phyloP scores from a whole-genome alignment of 2,888 invertebrate genomes.

The Timema podura region DNA sequence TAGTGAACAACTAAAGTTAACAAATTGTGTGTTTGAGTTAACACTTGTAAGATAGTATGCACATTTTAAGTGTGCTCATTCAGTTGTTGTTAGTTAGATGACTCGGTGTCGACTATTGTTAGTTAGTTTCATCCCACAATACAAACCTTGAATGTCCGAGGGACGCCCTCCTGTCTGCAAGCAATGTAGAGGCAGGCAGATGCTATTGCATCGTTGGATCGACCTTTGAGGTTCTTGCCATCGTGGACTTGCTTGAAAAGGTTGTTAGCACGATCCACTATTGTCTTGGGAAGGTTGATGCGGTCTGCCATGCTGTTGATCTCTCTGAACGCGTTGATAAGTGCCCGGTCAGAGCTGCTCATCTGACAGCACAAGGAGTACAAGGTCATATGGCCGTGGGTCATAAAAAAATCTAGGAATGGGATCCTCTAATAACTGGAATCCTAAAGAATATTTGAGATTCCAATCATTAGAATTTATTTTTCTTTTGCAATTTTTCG shows the following conservation, averaged over 20 bases:
- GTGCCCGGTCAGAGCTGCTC: slow-evolving; percentile 91
- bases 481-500: neutral
- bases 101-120: no score
- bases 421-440: no score
- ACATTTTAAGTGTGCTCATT: no score
- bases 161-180: slow-evolving; percentile 97
- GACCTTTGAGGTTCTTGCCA: slow-evolving; percentile 90
- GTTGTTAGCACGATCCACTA: slow-evolving; percentile 93
- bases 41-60: no score
- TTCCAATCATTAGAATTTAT: neutral
- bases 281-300: slow-evolving; percentile 94
- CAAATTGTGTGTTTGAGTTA: no score
- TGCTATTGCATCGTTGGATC: slow-evolving; percentile 96
- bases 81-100: no score
- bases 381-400: neutral
- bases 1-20: no score
- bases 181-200: slow-evolving; percentile 99
- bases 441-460: no score
- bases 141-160: slow-evolving; percentile 83
- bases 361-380: slow-evolving; percentile 59
- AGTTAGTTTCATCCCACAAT: no score
- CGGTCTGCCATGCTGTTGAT: slow-evolving; percentile 98
- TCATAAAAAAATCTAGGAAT: no score
- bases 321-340: slow-evolving; percentile 94
- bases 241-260: slow-evolving; percentile 98